Percentiles rank a stretch among this genome's conserved stretches.
Evolutionary conservation across 30 jellyfish, hydroid and myxozoan genomes (phyloP).

Genomic region (Aurelia coerulea): DNA sequence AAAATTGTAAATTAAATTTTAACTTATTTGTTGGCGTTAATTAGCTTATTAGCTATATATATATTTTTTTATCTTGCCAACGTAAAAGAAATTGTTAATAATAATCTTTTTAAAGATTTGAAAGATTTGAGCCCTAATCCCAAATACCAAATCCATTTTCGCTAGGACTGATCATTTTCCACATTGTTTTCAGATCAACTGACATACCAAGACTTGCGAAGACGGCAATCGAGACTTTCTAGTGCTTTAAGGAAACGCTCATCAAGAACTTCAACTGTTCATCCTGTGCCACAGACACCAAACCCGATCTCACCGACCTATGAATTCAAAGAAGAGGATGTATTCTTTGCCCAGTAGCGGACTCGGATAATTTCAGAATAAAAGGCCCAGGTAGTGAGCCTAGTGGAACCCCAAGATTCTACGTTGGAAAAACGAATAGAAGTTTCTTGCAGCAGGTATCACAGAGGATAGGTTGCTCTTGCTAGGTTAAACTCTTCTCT

Average conservation of each 20-base stretch:
- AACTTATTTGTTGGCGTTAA: too few species aligned
- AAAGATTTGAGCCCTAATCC: neutral
- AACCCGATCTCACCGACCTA: constrained; percentile 22
- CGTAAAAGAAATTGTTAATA: too few species aligned
- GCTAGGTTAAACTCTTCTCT: too few species aligned
- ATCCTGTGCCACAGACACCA: constrained; percentile 56
- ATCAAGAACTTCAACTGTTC: constrained; percentile 40
- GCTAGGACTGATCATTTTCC: neutral
- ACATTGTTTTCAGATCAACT: neutral
- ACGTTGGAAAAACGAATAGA: neutral
- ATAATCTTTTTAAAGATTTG: too few species aligned
- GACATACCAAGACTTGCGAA: constrained; percentile 26
- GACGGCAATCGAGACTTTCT: constrained; percentile 39
- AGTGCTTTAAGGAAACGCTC: constrained; percentile 39
- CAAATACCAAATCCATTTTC: neutral
- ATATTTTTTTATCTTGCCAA: too few species aligned
- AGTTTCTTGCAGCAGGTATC: too few species aligned
- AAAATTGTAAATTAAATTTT: too few species aligned
- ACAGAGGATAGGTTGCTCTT: too few species aligned
- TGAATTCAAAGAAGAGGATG: constrained; percentile 41
- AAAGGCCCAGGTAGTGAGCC: neutral
- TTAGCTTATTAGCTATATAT: too few species aligned
- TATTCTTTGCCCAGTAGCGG: constrained; percentile 24
- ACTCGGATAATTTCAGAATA: neutral
- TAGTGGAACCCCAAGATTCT: neutral